These are phyloP conservation scores for Thunnus maccoyii DNA, from an alignment of 2,113 vertebrate species.

Conservation along the genomic window DNA sequence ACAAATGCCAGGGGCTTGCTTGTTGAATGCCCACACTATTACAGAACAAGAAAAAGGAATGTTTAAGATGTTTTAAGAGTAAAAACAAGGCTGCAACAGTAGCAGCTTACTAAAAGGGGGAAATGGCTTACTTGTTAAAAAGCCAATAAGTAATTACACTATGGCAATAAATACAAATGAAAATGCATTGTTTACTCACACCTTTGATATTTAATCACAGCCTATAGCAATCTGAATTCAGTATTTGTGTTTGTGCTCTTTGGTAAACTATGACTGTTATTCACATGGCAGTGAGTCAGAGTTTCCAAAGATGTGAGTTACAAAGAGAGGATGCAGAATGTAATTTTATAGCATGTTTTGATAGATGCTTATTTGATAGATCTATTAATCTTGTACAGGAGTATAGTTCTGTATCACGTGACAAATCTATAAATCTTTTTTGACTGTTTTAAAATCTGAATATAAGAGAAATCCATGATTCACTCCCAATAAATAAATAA, in stretches of 20 bases:
- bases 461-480: background rate
- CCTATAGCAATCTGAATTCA: slow-evolving; percentile 1
- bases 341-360: background rate
- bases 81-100: background rate
- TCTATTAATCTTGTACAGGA: background rate
- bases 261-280: background rate
- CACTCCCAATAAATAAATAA: too few relatives aligned
- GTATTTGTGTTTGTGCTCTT: background rate
- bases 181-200: background rate
- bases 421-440: background rate
- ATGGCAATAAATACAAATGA: slow-evolving; percentile 11
- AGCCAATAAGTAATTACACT: slow-evolving; percentile 18
- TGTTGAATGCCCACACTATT: slow-evolving; percentile 37
- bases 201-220: slow-evolving; percentile 30
- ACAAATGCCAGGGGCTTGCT: slow-evolving; percentile 16
- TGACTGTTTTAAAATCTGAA: background rate
- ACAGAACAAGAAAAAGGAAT: slow-evolving; percentile 11
- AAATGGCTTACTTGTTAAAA: background rate
- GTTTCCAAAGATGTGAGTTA: slow-evolving; percentile 17
- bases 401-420: background rate
- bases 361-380: background rate
- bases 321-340: slow-evolving; percentile 1
- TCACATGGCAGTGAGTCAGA: slow-evolving; percentile 6
- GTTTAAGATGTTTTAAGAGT: slow-evolving; percentile 29
- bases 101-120: background rate